Evolutionary conservation across 2,888 invertebrate genomes (phyloP), one percentile per base, ranked within the genome.

Genomic region (Rhaphigaster nebulosa): DNA sequence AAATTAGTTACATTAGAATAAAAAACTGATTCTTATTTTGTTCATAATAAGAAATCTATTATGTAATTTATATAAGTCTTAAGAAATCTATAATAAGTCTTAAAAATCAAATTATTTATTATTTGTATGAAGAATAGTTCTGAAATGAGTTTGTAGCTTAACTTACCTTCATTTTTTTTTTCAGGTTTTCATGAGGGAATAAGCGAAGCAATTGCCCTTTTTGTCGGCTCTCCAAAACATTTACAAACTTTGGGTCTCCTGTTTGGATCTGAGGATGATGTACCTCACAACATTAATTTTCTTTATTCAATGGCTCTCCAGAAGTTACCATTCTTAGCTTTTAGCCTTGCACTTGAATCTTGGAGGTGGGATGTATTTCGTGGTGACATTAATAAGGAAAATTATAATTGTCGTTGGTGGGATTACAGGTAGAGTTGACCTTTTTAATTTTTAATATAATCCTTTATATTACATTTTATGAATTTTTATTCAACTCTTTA

Each of bases 141-240:
- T 88, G 4, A 60, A 60, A 60, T 65, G 15, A 65, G 34, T 65
- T 4, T 15, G 10, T 54, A 34, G 8, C 89, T 92, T 91, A 29
- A 90, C 38, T n/a, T n/a, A 34, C 41, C 23, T 80, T 41, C 12
- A 50, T 45, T 52, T n/a, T n/a, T n/a, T 65, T 38, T 93, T 93
- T 8, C 94, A 96, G 98, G 98, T 92, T 98, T 98, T 93, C 98
- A 98, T 93, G 98, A 98, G 94, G 98, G 98, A 0, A 95, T 98
- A 29, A 98, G 98, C 0, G 98, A 98, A 94, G 96, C 98, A 0
- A 96, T 98, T 50, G 97, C 97, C 0, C 94, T 98, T 0, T 98
- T 98, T 0, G 96, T 98, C 0, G 95, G 96, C 0, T 97, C 98
- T 0, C 97, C 98, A 0, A 96, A 96, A 91, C 98, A 98, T 93